Evolutionary conservation across 1,140 invertebrate genomes (phyloP).

Genomic region (Holotrichia oblita): DNA sequence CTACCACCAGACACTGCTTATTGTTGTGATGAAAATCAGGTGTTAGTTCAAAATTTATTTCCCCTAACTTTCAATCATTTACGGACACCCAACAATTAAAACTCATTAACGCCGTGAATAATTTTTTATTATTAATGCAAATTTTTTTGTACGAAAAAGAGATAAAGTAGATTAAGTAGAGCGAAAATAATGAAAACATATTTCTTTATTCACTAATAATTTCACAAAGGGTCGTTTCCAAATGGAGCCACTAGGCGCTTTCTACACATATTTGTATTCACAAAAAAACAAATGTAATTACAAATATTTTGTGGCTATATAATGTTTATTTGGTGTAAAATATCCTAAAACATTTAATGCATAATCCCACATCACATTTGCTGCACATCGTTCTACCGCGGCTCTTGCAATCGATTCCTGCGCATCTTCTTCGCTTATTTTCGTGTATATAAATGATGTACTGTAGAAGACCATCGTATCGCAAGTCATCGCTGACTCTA

Average conservation of each 20-base stretch:
- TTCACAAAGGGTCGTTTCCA: neutral
- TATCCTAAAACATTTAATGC: slow-evolving; percentile 26
- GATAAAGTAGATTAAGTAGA: too few relatives aligned
- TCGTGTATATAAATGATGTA: neutral
- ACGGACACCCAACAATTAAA: too few relatives aligned
- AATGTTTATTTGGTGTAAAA: slow-evolving; percentile 13
- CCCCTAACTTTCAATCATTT: too few relatives aligned
- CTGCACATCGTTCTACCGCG: slow-evolving; percentile 38
- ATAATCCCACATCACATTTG: slow-evolving; percentile 46
- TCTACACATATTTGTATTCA: neutral
- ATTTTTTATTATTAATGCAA: too few relatives aligned
- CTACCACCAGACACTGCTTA: too few relatives aligned
- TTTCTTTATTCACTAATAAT: too few relatives aligned
- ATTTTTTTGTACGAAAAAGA: too few relatives aligned
- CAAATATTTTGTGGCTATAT: neutral
- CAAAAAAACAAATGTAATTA: neutral
- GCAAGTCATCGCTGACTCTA: neutral
- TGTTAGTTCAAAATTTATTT: too few relatives aligned
- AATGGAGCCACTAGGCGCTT: neutral
- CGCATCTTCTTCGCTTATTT: slow-evolving; percentile 15
- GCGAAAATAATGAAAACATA: too few relatives aligned
- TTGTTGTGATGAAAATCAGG: too few relatives aligned
- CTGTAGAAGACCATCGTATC: neutral
- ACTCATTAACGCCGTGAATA: too few relatives aligned
- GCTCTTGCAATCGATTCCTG: neutral